phyloP scores from a whole-genome alignment of 2,113 vertebrate species.

The Xiphias gladius region DNA sequence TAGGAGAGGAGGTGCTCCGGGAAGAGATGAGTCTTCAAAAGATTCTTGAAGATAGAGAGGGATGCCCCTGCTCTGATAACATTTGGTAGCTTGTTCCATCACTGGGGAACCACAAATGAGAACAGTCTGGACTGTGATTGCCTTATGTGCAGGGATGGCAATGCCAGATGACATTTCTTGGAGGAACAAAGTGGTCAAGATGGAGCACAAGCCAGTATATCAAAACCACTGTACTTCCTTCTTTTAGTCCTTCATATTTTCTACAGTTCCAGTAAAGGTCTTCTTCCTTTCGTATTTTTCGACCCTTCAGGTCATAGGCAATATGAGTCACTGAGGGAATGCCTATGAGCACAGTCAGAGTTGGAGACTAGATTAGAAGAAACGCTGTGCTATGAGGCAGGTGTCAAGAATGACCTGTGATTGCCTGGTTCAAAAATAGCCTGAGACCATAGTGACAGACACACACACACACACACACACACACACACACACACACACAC shows the following conservation, averaged over 20 bases:
- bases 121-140: too few species aligned
- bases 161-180: too few species aligned
- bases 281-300: background rate
- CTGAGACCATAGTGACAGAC: background rate
- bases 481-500: background rate
- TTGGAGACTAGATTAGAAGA: slow-evolving; percentile 30
- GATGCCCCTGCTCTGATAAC: too few species aligned
- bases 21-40: too few species aligned
- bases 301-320: slow-evolving; percentile 3
- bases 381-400: slow-evolving; percentile 23
- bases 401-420: slow-evolving; percentile 52
- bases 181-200: too few species aligned
- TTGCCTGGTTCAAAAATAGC: slow-evolving; percentile 52
- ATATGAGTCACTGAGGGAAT: slow-evolving; percentile 46
- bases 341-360: slow-evolving; percentile 32
- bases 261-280: background rate
- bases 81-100: too few species aligned
- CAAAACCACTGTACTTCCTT: background rate
- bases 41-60: too few species aligned
- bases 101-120: too few species aligned
- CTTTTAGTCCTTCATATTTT: background rate
- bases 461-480: background rate
- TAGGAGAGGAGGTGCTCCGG: too few species aligned
- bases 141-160: too few species aligned
- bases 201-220: too few species aligned